phyloP scores from a whole-genome alignment of 1,140 invertebrate genomes.

The Macrobrachium rosenbergii region DNA sequence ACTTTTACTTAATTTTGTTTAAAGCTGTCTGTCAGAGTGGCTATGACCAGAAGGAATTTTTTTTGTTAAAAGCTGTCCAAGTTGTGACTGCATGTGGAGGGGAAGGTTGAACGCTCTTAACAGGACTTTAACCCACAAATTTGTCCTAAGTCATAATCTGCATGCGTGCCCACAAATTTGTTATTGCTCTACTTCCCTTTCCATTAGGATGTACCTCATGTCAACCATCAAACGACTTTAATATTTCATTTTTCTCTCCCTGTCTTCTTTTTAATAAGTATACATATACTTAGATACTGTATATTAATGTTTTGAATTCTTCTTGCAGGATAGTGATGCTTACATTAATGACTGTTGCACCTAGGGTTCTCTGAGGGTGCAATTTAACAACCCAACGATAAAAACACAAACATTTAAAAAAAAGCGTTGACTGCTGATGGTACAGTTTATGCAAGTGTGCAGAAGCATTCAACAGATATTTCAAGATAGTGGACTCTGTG shows the following conservation, averaged over 20 bases:
- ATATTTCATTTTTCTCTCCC: not conserved
- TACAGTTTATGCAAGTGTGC: conserved; percentile 63
- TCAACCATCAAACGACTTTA: not conserved
- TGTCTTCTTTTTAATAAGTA: not conserved
- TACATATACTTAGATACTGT: not conserved
- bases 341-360: conserved; percentile 60
- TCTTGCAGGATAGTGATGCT: conserved; percentile 59
- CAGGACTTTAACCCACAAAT: no score
- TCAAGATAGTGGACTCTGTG: conserved; percentile 31
- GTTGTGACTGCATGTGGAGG: no score
- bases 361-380: conserved; percentile 48
- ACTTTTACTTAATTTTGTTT: no score
- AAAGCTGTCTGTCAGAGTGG: no score
- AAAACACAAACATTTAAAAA: conserved; percentile 48
- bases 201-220: no score
- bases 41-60: no score
- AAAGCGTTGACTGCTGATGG: conserved; percentile 62
- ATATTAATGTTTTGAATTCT: conserved; percentile 12
- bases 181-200: no score
- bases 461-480: conserved; percentile 61
- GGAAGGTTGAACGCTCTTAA: no score
- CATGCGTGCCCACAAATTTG: no score
- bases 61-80: no score
- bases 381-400: conserved; percentile 43
- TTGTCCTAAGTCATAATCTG: no score